Evolutionary conservation across 2,888 invertebrate genomes (phyloP).

Genomic region (Eretmocerus hayati): DNA sequence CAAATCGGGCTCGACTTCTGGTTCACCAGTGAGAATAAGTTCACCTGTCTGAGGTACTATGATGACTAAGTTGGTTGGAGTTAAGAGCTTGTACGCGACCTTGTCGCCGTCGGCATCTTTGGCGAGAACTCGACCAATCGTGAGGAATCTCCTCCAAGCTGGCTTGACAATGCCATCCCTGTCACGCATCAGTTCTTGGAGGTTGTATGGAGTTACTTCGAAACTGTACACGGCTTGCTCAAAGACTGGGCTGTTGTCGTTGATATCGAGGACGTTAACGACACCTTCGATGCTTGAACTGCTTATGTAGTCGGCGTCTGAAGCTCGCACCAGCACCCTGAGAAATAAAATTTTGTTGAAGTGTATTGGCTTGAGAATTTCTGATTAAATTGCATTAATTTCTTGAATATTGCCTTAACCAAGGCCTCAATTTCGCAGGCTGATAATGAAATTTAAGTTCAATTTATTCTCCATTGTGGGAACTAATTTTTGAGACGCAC

Average conservation of each 20-base stretch:
- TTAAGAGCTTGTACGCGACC: conserved; percentile 76
- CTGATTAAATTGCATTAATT: no score
- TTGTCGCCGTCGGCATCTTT: conserved; percentile 87
- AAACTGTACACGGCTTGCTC: conserved; percentile 72
- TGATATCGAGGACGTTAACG: conserved; percentile 74
- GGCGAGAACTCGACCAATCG: conserved; percentile 79
- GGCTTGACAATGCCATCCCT: conserved; percentile 48
- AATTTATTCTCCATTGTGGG: no score
- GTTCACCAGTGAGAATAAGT: conserved; percentile 74
- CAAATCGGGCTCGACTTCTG: conserved; percentile 53
- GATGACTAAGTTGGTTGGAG: conserved; percentile 75
- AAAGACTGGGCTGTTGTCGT: conserved; percentile 87
- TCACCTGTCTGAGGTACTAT: conserved; percentile 92
- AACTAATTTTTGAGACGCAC: no score
- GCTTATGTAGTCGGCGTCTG: conserved; percentile 72
- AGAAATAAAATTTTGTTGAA: no score
- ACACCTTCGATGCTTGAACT: conserved; percentile 70
- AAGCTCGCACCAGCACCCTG: conserved; percentile 76
- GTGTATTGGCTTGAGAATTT: no score
- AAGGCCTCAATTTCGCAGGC: no score
- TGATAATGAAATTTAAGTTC: no score
- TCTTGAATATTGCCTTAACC: no score
- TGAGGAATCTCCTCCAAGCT: conserved; percentile 71
- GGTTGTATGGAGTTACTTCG: conserved; percentile 48
- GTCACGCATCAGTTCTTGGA: conserved; percentile 21